phyloP scores from a whole-genome alignment of 2,797 vertebrate genomes.

The Gymnoscopelus braueri region DNA sequence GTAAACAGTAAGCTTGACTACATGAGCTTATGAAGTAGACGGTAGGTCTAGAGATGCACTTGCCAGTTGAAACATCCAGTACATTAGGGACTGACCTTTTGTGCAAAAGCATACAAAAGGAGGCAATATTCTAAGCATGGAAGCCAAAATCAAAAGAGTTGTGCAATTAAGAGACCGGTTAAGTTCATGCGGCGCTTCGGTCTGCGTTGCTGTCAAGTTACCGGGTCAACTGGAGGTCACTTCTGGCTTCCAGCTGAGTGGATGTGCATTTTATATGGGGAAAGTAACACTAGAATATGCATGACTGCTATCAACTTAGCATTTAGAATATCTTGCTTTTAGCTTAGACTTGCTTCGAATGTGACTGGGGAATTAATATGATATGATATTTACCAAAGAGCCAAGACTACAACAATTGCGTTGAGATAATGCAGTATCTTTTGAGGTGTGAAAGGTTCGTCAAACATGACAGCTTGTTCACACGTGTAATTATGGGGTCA shows the following conservation, averaged over 20 bases:
- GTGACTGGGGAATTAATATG: constrained; percentile 21
- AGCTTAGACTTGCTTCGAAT: constrained; percentile 30
- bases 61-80: background rate
- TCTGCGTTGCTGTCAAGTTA: constrained; percentile 42
- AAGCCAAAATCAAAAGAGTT: constrained; percentile 8
- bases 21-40: constrained; percentile 24
- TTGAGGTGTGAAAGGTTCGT: constrained; percentile 40
- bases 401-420: constrained; percentile 20
- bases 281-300: constrained; percentile 71
- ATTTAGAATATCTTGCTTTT: constrained; percentile 51
- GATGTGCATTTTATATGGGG: constrained; percentile 49
- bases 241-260: constrained; percentile 66
- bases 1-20: constrained; percentile 38
- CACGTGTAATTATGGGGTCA: constrained; percentile 49
- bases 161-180: constrained; percentile 34
- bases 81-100: background rate
- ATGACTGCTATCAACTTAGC: constrained; percentile 72
- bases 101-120: constrained; percentile 12
- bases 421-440: constrained; percentile 31
- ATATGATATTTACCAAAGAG: constrained; percentile 27
- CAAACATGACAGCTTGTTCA: constrained; percentile 50
- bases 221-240: constrained; percentile 71
- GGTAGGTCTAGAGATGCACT: constrained; percentile 17
- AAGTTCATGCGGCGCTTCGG: constrained; percentile 20
- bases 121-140: background rate